These are phyloP conservation scores for Capromys pilorides DNA, from an alignment of 2,797 vertebrate species.

Conservation along the genomic window DNA sequence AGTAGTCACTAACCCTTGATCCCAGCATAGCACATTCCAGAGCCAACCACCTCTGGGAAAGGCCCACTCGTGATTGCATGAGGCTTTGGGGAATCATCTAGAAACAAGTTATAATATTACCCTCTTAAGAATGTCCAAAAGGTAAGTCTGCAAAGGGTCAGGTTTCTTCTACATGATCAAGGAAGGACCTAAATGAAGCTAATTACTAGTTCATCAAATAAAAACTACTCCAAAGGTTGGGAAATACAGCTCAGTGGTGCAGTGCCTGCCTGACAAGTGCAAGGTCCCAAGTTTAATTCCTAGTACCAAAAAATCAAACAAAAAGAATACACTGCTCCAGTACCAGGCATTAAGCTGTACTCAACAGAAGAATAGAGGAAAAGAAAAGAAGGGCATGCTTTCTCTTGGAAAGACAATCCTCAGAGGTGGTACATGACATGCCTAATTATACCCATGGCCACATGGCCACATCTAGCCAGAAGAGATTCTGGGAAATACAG, in stretches of 20 bases:
- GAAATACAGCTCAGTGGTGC: too few species aligned
- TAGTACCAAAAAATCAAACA: too few species aligned
- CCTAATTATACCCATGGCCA: background rate
- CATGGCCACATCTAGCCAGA: background rate
- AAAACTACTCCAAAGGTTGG: background rate
- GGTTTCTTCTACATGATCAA: background rate
- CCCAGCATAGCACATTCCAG: background rate
- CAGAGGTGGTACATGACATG: background rate
- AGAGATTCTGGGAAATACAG: background rate
- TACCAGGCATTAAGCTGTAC: too few species aligned
- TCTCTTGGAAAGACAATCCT: background rate
- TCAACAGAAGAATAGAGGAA: background rate
- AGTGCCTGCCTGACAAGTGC: too few species aligned
- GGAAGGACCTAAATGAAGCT: background rate
- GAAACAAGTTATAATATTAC: background rate
- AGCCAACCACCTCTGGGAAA: background rate
- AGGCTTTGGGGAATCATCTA: background rate
- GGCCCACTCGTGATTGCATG: background rate
- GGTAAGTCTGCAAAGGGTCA: background rate
- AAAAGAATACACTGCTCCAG: background rate
- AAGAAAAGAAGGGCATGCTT: background rate
- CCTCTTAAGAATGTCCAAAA: background rate
- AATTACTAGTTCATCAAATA: background rate
- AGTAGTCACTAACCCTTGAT: background rate
- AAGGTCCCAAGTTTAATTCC: too few species aligned